Conservation (phyloP, 2,888 invertebrate genomes). For the Allolobophora icterica region DNA sequence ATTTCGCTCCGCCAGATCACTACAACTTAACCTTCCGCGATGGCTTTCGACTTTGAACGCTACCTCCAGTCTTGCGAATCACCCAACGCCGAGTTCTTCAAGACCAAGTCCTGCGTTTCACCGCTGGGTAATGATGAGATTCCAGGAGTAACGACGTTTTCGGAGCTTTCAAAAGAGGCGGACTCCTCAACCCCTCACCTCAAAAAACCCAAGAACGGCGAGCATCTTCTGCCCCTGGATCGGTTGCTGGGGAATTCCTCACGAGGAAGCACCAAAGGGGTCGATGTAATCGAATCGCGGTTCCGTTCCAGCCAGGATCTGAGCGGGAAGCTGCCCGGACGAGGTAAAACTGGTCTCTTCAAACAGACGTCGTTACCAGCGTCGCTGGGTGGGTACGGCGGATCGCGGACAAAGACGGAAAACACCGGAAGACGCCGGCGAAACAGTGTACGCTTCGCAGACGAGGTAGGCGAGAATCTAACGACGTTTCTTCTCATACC, state of each 20-base stretch:
- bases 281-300: neutral
- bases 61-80: neutral
- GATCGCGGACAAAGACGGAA: neutral
- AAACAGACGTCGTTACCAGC: constrained; percentile 18
- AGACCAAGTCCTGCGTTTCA: neutral
- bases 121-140: neutral
- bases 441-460: constrained; percentile 33
- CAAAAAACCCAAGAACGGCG: neutral
- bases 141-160: neutral
- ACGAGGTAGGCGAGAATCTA: constrained; percentile 31
- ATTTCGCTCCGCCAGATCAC: neutral
- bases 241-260: neutral
- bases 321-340: neutral
- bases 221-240: neutral
- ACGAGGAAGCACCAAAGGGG: neutral
- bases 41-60: constrained; percentile 13
- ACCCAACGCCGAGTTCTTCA: neutral
- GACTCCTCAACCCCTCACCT: neutral
- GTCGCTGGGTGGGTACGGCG: neutral
- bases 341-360: neutral
- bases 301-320: neutral
- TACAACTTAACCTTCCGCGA: neutral
- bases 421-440: neutral
- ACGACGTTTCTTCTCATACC: constrained; percentile 26
- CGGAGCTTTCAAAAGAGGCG: neutral